These are phyloP conservation scores for Ischnura elegans DNA, from an alignment of 2,888 invertebrate species.

Conservation along the genomic window DNA sequence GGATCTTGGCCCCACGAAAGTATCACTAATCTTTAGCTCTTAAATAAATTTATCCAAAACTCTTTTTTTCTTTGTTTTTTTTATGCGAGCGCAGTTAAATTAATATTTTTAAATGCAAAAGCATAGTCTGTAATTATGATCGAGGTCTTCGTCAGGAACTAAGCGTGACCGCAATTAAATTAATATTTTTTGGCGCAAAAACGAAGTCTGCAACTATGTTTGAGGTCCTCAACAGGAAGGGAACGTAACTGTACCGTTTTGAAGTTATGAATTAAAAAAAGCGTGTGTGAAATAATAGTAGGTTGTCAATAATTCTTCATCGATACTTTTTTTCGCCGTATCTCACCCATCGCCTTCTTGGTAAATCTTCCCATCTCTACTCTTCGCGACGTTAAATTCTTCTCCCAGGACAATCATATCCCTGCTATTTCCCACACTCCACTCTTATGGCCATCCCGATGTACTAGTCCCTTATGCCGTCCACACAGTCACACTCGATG, in stretches of 20 bases:
- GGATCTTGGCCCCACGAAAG: not conserved
- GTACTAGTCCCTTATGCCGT: slow-evolving; percentile 49
- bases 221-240: too few relatives aligned
- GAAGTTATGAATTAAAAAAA: too few relatives aligned
- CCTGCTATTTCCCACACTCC: slow-evolving; percentile 61
- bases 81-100: not conserved
- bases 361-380: not conserved
- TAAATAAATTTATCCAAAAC: not conserved
- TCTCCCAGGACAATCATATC: slow-evolving; percentile 23
- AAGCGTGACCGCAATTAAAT: too few relatives aligned
- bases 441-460: not conserved
- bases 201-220: too few relatives aligned
- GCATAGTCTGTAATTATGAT: too few relatives aligned
- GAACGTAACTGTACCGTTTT: too few relatives aligned
- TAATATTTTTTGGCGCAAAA: too few relatives aligned
- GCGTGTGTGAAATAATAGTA: too few relatives aligned
- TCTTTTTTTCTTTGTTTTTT: not conserved
- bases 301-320: not conserved
- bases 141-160: too few relatives aligned
- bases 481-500: slow-evolving; percentile 36
- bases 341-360: not conserved
- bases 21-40: too few relatives aligned
- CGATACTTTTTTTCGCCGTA: not conserved
- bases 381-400: slow-evolving; percentile 22
- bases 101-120: too few relatives aligned